Base-by-base conservation (phyloP, 2,797 vertebrate genomes). In the Falco novaeseelandiae region DNA sequence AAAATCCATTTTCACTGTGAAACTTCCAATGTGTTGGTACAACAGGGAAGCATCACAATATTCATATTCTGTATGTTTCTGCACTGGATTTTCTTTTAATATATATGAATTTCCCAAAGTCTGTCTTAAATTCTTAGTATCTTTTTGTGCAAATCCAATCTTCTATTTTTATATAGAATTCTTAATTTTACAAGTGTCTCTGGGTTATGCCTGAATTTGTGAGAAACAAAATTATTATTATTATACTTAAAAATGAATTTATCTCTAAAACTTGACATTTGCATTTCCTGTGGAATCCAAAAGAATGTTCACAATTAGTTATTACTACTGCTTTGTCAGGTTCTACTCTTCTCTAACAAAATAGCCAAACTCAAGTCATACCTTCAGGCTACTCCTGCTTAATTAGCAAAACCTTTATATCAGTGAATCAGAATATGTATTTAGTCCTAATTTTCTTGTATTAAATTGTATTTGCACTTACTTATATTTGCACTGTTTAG, bases 101-200 rank as follows among this genome's bases (percentile, higher is more conserved):
- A 61, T 14, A 22, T 36, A 63, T 76, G 26, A 79, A 91, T 83
- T 96, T 91, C 76, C 77, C 95, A 82, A 46, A 80, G 30, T 55
- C 77, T 81, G n/a, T 85, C 95, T 96, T 83, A 90, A 62, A 95
- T 62, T 74, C 85, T 55, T 91, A 69, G 8, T 83, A 83, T 76
- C n/a, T 76, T 95, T 87, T 93, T 94, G 76, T 95, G 95, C 71
- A 97, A 62, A 94, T 95, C 49, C 58, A 83, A 63, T 91, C 58
- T 88, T 97, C 67, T 96, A 94, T 96, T 95, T 97, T 95, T 96
- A 83, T 96, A 94, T 90, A 59, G 83, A 90, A 51, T 44, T 93
- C 46, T 93, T 94, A 90, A 70, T 94, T 97, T 95, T 93, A 65
- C 77, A 65, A 51, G 20, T 32, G 22, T 95, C 72, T 95, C 69